These are phyloP conservation scores for Vanessa tameamea DNA, from an alignment of 1,140 invertebrate species.

Conservation along the genomic window DNA sequence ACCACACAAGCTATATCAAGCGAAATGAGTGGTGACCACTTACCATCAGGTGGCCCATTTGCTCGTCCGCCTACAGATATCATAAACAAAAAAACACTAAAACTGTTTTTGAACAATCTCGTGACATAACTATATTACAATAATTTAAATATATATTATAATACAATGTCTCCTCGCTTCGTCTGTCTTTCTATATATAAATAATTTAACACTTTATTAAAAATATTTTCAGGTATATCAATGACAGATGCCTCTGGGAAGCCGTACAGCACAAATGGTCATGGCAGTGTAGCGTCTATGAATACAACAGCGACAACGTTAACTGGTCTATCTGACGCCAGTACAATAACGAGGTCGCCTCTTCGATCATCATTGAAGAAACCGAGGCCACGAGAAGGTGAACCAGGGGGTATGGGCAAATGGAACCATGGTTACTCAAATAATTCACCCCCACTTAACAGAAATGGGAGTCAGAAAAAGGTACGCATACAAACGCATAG, in stretches of 20 bases:
- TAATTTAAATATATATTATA: too few relatives aligned
- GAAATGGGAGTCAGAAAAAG: conserved; percentile 92
- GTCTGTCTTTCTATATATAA: too few relatives aligned
- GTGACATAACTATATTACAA: too few relatives aligned
- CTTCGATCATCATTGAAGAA: conserved; percentile 91
- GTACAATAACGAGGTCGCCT: conserved; percentile 85
- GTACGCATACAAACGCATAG: conserved; percentile 93
- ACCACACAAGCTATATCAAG: too few relatives aligned
- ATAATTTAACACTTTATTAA: neutral
- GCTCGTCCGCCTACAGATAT: too few relatives aligned
- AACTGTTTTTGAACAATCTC: too few relatives aligned
- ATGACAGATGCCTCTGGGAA: conserved; percentile 92
- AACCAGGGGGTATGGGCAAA: conserved; percentile 86
- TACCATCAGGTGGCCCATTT: too few relatives aligned
- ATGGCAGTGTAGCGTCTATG: conserved; percentile 89
- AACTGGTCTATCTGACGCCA: conserved; percentile 80
- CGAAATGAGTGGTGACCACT: too few relatives aligned
- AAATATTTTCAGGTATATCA: conserved; percentile 83
- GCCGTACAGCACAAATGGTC: conserved; percentile 87
- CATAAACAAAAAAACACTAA: too few relatives aligned
- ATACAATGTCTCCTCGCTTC: too few relatives aligned
- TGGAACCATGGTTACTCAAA: conserved; percentile 92
- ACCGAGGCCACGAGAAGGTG: conserved; percentile 82
- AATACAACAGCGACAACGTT: conserved; percentile 86
- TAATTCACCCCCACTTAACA: conserved; percentile 88